Conservation (phyloP, 2,113 vertebrate species). For the Lonchura striata region DNA sequence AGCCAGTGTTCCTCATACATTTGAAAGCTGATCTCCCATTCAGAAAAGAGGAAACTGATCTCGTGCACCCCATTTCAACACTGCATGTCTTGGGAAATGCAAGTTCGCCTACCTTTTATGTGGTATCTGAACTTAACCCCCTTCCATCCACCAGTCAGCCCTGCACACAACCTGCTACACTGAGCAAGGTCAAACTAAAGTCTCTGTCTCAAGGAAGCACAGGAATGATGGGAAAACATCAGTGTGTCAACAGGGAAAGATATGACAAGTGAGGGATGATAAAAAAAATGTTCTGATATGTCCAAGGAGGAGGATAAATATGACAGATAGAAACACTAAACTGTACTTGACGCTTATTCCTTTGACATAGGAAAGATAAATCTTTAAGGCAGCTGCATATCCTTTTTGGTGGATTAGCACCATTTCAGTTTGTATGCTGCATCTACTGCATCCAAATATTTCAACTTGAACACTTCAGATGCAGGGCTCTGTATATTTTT, state of each 20-base stretch:
- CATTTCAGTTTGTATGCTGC: background rate
- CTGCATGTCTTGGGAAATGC: background rate
- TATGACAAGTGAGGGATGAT: background rate
- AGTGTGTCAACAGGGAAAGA: background rate
- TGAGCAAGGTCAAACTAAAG: background rate
- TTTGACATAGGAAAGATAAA: background rate
- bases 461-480: background rate
- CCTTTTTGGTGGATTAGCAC: background rate
- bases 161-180: background rate
- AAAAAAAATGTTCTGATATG: background rate
- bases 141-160: background rate
- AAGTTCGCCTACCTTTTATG: background rate
- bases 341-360: background rate
- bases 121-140: background rate
- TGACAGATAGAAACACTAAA: background rate
- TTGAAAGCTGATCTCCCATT: slow-evolving; percentile 23
- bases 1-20: background rate
- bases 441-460: background rate
- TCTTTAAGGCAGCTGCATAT: background rate
- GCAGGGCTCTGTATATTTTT: slow-evolving; percentile 1
- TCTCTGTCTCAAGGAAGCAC: background rate
- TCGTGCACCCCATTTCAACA: background rate
- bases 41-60: background rate
- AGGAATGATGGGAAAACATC: background rate
- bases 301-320: background rate